A percentile compares a stretch with the other conserved stretches of the same genome.
Conservation (phyloP, 1,140 invertebrate genomes). For the Camponotus vicinus region DNA sequence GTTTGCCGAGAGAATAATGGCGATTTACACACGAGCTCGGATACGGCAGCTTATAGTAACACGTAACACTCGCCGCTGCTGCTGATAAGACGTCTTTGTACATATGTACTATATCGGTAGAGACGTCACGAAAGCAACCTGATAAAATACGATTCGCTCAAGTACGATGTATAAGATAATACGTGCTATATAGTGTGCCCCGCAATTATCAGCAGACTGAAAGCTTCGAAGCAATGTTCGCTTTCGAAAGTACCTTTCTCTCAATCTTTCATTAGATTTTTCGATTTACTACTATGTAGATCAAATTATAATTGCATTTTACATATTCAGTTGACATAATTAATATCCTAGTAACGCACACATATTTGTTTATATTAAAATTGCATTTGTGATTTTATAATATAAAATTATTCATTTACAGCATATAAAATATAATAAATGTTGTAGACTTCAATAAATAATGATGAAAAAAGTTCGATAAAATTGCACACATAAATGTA, state of each 20-base stretch:
- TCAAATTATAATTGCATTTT: constrained; percentile 5
- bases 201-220: constrained; percentile 37
- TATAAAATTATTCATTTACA: not conserved
- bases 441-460: not conserved
- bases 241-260: not conserved
- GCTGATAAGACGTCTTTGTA: constrained; percentile 68
- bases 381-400: not conserved
- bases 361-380: not conserved
- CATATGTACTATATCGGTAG: constrained; percentile 60
- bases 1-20: constrained; percentile 53
- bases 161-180: constrained; percentile 60
- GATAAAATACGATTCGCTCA: constrained; percentile 66
- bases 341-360: not conserved
- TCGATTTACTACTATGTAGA: not conserved
- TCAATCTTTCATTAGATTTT: not conserved
- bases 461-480: not conserved
- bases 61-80: constrained; percentile 67
- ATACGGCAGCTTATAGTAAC: constrained; percentile 64
- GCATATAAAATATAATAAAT: not conserved
- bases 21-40: constrained; percentile 51
- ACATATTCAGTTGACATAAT: not conserved
- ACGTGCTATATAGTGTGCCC: constrained; percentile 22
- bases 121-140: constrained; percentile 59
- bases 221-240: constrained; percentile 5
- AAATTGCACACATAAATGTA: not conserved